These are phyloP conservation scores for Notolepis coatsorum DNA, from an alignment of 2,797 vertebrate species.

Conservation along the genomic window DNA sequence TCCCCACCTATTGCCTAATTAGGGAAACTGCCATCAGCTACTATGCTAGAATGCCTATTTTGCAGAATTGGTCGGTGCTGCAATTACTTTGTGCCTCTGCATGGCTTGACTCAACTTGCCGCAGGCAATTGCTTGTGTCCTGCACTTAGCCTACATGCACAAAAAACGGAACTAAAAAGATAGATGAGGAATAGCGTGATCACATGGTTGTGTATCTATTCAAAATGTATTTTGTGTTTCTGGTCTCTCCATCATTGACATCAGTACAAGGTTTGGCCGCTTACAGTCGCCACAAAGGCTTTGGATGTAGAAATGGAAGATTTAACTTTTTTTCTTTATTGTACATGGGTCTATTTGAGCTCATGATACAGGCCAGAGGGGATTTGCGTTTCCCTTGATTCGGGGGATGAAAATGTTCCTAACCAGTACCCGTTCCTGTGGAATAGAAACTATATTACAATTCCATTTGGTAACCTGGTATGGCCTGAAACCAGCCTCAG, in stretches of 20 bases:
- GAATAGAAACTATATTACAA: neutral
- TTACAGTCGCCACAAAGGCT: neutral
- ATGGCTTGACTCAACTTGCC: constrained; percentile 30
- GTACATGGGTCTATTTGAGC: too few species aligned
- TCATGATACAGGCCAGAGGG: too few species aligned
- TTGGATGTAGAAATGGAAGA: neutral
- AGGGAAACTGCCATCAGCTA: constrained; percentile 23
- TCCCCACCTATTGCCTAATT: neutral
- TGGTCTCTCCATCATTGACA: too few species aligned
- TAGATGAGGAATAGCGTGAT: neutral
- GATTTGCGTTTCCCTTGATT: too few species aligned
- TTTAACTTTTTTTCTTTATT: too few species aligned
- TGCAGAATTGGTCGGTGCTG: constrained; percentile 42
- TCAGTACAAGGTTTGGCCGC: too few species aligned
- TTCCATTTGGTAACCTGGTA: constrained; percentile 9
- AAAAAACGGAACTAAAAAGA: constrained; percentile 43
- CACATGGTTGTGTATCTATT: neutral
- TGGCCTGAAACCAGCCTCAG: constrained; percentile 4
- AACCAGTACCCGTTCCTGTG: too few species aligned
- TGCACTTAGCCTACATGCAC: constrained; percentile 40
- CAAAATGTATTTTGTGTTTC: neutral
- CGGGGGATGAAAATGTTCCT: too few species aligned
- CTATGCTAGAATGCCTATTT: constrained; percentile 21
- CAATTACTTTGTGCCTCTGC: constrained; percentile 39
- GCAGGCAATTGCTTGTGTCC: constrained; percentile 30